Conservation (phyloP, 2,888 invertebrate genomes). For the Lacanobia wlatinum region DNA sequence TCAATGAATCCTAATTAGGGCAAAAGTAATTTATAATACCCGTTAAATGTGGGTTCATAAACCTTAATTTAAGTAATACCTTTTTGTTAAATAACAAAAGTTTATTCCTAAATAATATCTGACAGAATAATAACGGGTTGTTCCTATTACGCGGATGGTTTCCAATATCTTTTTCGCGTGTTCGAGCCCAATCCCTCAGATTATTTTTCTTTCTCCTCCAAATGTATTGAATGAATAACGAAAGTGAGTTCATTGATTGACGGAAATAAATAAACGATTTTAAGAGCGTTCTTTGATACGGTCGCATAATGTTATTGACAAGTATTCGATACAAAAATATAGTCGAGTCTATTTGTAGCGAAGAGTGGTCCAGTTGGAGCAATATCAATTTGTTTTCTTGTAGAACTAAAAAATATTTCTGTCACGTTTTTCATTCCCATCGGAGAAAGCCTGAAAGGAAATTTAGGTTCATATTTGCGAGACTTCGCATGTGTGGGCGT, state of each 20-base stretch:
- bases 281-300: conserved; percentile 61
- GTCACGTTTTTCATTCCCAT: conserved; percentile 42
- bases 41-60: conserved; percentile 1
- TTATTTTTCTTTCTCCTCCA: conserved; percentile 80
- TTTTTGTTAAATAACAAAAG: conserved; percentile 60
- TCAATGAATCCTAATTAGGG: conserved; percentile 13
- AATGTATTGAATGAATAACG: conserved; percentile 80
- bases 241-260: conserved; percentile 80
- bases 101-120: conserved; percentile 76
- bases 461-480: conserved; percentile 28
- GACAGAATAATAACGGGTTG: conserved; percentile 76
- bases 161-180: conserved; percentile 85
- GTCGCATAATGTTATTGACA: conserved; percentile 32
- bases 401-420: conserved; percentile 23
- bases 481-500: conserved; percentile 18
- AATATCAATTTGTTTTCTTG: conserved; percentile 34
- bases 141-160: conserved; percentile 79
- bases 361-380: conserved; percentile 1
- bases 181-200: conserved; percentile 80
- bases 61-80: conserved; percentile 22
- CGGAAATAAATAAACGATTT: conserved; percentile 76
- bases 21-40: conserved; percentile 7
- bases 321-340: conserved; percentile 37
- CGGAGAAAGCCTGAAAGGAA: conserved; percentile 9
- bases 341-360: conserved; percentile 1